phyloP scores from a whole-genome alignment of 1,140 invertebrate genomes.

The Rhopalosiphum maidis region DNA sequence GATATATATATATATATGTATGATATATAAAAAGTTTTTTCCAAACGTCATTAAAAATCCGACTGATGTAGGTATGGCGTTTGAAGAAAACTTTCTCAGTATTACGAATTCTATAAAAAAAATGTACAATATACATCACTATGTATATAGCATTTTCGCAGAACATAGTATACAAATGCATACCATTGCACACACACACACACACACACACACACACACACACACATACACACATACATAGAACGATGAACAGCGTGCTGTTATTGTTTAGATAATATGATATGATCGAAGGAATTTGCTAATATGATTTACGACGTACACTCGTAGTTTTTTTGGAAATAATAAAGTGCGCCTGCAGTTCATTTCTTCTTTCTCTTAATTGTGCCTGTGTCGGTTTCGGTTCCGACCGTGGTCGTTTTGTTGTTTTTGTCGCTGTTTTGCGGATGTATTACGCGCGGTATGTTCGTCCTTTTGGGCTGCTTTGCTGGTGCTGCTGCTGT shows the following conservation, averaged over 20 bases:
- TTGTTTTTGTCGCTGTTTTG: constrained; percentile 32
- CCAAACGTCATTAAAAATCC: constrained; percentile 3
- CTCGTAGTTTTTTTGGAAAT: not conserved
- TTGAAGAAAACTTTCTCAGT: not conserved
- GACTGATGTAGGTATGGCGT: not conserved
- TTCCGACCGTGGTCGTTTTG: not conserved
- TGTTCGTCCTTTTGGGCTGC: constrained; percentile 24
- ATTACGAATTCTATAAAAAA: not conserved
- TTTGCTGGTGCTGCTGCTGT: not conserved
- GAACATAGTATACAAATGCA: not conserved
- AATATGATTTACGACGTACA: not conserved
- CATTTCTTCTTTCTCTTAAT: constrained; percentile 45
- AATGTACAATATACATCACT: not conserved
- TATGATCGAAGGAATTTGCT: not conserved
- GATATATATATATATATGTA: no score
- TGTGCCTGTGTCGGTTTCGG: not conserved
- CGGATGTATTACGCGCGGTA: constrained; percentile 43
- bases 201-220: not conserved
- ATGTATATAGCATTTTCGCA: not conserved
- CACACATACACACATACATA: not conserved
- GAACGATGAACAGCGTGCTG: not conserved
- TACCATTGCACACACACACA: not conserved
- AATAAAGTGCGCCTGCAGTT: not conserved
- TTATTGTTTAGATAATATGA: not conserved
- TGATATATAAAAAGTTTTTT: not conserved